Evolutionary conservation across 2,113 vertebrate species (phyloP).

Genomic region (Chauna torquata): DNA sequence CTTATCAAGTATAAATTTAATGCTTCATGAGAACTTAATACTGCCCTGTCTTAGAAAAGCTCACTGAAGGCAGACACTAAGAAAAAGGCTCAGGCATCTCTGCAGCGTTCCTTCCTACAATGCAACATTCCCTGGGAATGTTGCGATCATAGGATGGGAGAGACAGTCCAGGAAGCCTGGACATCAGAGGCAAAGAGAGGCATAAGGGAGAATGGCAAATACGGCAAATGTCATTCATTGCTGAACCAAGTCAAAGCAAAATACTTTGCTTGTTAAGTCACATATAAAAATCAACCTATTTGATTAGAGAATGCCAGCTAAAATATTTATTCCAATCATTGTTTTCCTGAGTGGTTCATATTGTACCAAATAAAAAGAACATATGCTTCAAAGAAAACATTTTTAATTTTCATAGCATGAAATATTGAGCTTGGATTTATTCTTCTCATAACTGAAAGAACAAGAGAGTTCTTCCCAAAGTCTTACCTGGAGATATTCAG

Average conservation of each 20-base stretch:
- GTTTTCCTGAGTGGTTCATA: not conserved
- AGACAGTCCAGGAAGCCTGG: not conserved
- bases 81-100: not conserved
- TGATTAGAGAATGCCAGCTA: not conserved
- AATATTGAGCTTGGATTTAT: not conserved
- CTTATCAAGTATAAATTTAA: not conserved
- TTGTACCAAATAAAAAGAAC: not conserved
- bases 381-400: not conserved
- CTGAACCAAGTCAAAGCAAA: not conserved
- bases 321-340: not conserved
- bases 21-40: not conserved
- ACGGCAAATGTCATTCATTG: not conserved
- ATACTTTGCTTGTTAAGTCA: not conserved
- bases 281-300: not conserved
- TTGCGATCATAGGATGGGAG: not conserved
- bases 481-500: not conserved
- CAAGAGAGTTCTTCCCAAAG: not conserved
- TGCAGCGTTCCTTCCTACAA: not conserved
- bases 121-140: not conserved
- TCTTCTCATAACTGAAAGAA: not conserved
- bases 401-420: not conserved
- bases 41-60: not conserved
- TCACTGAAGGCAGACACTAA: not conserved
- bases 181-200: not conserved
- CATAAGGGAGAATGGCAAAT: not conserved